Conservation (phyloP, 2,888 invertebrate species). For the Amphimallon solstitiale region DNA sequence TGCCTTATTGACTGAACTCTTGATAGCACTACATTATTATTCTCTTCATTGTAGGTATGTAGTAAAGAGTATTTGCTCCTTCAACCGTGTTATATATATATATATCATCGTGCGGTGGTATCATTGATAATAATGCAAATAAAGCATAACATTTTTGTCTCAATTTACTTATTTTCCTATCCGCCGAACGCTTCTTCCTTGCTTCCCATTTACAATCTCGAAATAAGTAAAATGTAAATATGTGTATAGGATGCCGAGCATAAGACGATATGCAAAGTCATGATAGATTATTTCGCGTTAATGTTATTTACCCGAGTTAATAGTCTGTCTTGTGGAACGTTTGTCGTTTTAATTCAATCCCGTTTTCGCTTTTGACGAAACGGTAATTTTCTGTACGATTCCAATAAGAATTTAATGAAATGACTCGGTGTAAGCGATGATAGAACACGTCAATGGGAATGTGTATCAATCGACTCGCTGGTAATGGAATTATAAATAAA, state of each 20-base stretch:
- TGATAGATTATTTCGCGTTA: slow-evolving; percentile 24
- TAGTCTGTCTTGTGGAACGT: slow-evolving; percentile 14
- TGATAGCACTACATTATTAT: slow-evolving; percentile 6
- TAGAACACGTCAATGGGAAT: too few relatives aligned
- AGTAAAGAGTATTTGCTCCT: slow-evolving; percentile 4
- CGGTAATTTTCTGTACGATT: slow-evolving; percentile 6
- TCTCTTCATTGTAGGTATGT: neutral
- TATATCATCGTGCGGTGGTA: slow-evolving; percentile 11
- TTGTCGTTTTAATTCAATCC: slow-evolving; percentile 5
- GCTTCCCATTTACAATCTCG: slow-evolving; percentile 2
- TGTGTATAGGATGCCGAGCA: slow-evolving; percentile 5
- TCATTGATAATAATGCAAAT: slow-evolving; percentile 12
- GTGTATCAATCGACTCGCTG: too few relatives aligned
- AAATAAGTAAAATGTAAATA: slow-evolving; percentile 11
- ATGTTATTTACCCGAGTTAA: slow-evolving; percentile 22
- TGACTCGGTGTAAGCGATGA: too few relatives aligned
- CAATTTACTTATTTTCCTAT: slow-evolving; percentile 3
- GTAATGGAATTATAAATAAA: too few relatives aligned
- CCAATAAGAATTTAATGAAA: too few relatives aligned
- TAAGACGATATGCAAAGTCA: slow-evolving; percentile 14
- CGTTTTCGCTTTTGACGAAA: slow-evolving; percentile 3
- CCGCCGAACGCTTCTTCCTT: neutral
- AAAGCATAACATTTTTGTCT: slow-evolving; percentile 11
- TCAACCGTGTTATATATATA: slow-evolving; percentile 13
- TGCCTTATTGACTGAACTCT: slow-evolving; percentile 11